phyloP scores from a whole-genome alignment of 2,888 invertebrate species.

The Brachypalpus laphriformis region DNA sequence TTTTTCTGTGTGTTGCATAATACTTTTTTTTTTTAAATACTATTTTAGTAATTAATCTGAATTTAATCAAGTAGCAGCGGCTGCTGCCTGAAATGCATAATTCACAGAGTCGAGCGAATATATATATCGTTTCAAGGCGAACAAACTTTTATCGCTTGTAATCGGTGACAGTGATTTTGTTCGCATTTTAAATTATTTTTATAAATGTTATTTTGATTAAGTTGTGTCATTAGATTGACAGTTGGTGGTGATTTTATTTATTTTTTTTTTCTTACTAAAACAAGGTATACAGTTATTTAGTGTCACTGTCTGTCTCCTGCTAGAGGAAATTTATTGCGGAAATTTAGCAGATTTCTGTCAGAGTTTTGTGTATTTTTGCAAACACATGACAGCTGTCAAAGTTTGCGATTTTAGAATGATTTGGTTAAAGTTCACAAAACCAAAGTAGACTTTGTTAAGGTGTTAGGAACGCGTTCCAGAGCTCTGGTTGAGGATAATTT shows the following conservation, averaged over 20 bases:
- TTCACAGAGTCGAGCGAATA: slow-evolving; percentile 32
- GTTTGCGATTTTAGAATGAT: neutral
- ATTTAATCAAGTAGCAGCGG: slow-evolving; percentile 45
- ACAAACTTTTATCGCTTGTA: slow-evolving; percentile 59
- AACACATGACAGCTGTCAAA: slow-evolving; percentile 30
- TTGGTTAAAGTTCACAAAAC: no score
- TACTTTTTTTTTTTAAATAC: slow-evolving; percentile 9
- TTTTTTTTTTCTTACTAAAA: neutral
- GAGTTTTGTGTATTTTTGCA: neutral
- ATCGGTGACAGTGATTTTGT: slow-evolving; percentile 72
- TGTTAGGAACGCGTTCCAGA: no score
- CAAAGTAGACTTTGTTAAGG: no score
- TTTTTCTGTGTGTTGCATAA: slow-evolving; percentile 44
- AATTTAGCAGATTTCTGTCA: neutral
- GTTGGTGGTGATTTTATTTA: slow-evolving; percentile 8
- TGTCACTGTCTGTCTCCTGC: neutral
- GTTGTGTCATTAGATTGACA: slow-evolving; percentile 51
- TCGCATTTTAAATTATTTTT: slow-evolving; percentile 60
- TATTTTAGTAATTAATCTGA: slow-evolving; percentile 60
- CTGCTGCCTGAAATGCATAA: slow-evolving; percentile 46
- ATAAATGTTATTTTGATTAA: slow-evolving; percentile 60
- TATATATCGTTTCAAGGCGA: slow-evolving; percentile 35
- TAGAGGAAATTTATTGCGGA: slow-evolving; percentile 9
- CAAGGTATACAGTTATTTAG: neutral
- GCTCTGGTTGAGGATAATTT: no score